These are phyloP conservation scores for Paramisgurnus dabryanus DNA, from an alignment of 2,113 vertebrate species.

Conservation along the genomic window DNA sequence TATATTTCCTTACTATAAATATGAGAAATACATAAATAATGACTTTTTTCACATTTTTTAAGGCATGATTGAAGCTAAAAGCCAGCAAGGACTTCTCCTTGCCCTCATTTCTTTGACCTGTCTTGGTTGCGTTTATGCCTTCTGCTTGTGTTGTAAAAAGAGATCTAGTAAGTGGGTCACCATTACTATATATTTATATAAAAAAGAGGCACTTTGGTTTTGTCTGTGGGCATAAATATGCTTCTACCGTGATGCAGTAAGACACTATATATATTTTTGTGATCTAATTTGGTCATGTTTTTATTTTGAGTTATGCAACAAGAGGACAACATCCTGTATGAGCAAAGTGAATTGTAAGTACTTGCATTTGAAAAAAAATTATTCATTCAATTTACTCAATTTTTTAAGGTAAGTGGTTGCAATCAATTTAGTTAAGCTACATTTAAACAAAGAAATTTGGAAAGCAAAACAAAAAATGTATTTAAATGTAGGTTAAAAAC, in stretches of 20 bases:
- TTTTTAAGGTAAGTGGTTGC: too few species aligned
- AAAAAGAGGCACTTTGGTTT: background rate
- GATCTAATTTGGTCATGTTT: background rate
- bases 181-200: background rate
- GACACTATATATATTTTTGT: background rate
- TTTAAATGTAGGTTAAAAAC: too few species aligned
- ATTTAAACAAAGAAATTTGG: too few species aligned
- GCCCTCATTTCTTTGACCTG: conserved; percentile 30
- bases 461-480: too few species aligned
- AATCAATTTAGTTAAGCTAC: too few species aligned
- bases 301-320: background rate
- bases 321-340: conserved; percentile 29
- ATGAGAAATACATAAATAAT: too few species aligned
- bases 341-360: background rate
- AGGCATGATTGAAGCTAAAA: conserved; percentile 47
- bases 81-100: conserved; percentile 43
- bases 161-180: conserved; percentile 43
- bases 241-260: background rate
- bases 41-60: background rate
- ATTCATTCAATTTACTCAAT: too few species aligned
- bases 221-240: background rate
- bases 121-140: conserved; percentile 25
- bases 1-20: too few species aligned
- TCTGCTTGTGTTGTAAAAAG: conserved; percentile 49
- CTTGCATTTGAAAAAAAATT: background rate